Evolutionary conservation across 1,140 invertebrate genomes (phyloP).

Genomic region (Pachypeltis micranthus): DNA sequence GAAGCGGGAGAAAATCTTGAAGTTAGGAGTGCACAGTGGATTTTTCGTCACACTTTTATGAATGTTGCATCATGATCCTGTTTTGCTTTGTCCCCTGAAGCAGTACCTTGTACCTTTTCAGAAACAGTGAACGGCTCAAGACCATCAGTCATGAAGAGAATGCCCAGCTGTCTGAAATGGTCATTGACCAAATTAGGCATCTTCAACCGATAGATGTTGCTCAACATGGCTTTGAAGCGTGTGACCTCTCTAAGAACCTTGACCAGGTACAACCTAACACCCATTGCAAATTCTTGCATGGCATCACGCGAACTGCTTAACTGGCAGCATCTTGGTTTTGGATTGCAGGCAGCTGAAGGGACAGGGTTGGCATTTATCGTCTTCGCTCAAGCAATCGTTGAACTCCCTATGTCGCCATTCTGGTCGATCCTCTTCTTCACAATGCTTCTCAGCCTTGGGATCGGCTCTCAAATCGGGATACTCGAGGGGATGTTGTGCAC

Average conservation of each 20-base stretch:
- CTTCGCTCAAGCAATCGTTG: slow-evolving; percentile 82
- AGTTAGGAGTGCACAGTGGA: no score
- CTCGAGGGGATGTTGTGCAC: slow-evolving; percentile 87
- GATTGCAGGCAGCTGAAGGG: slow-evolving; percentile 71
- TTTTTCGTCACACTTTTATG: no score
- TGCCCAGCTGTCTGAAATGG: background rate
- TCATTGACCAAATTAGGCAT: background rate
- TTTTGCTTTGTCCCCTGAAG: no score
- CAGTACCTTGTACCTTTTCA: background rate
- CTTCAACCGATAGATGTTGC: background rate
- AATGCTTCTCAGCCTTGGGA: slow-evolving; percentile 77
- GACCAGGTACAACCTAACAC: slow-evolving; percentile 46
- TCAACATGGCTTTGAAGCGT: slow-evolving; percentile 39
- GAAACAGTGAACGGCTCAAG: slow-evolving; percentile 6
- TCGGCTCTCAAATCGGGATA: slow-evolving; percentile 85
- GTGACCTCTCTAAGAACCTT: slow-evolving; percentile 55
- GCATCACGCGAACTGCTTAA: background rate
- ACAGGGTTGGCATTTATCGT: slow-evolving; percentile 86
- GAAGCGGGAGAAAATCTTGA: no score
- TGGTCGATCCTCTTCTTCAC: slow-evolving; percentile 89
- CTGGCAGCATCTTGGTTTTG: no score
- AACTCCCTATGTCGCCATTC: slow-evolving; percentile 77
- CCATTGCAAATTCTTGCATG: slow-evolving; percentile 7
- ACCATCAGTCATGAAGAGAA: background rate
- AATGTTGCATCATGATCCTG: no score